Evolutionary conservation across 2,797 vertebrate genomes (phyloP).

Genomic region (Coregonus sp.): DNA sequence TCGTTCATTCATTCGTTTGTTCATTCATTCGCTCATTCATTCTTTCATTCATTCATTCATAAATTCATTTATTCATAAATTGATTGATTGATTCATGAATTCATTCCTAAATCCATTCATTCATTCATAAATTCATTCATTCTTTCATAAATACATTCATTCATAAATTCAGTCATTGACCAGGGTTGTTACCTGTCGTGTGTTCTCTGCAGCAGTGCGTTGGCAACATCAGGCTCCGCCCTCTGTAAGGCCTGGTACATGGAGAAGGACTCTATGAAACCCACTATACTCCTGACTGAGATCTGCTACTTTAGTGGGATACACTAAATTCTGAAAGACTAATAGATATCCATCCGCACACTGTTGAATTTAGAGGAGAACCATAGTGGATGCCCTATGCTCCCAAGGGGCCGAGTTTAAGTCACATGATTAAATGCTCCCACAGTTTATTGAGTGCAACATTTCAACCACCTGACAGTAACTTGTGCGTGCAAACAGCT

Average conservation of each 20-base stretch:
- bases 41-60: too few species aligned
- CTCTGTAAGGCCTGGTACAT: constrained; percentile 65
- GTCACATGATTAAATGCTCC: neutral
- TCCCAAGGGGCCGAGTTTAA: too few species aligned
- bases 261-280: constrained; percentile 64
- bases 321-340: constrained; percentile 56
- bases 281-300: constrained; percentile 53
- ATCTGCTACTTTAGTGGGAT: constrained; percentile 38
- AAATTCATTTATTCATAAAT: too few species aligned
- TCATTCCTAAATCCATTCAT: too few species aligned
- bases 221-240: constrained; percentile 53
- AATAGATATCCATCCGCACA: neutral
- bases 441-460: too few species aligned
- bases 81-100: too few species aligned
- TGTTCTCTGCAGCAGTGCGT: constrained; percentile 53
- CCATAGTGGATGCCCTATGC: neutral
- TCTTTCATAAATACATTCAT: too few species aligned
- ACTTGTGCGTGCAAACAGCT: too few species aligned
- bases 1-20: too few species aligned
- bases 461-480: too few species aligned
- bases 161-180: neutral
- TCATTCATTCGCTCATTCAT: neutral
- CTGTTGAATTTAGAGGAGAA: neutral
- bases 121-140: too few species aligned
- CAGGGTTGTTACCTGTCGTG: constrained; percentile 58